A percentile compares a stretch with the other conserved stretches of the same genome.
These are phyloP conservation scores for Caenorhabditis zanzibari DNA, from an alignment of 2,888 invertebrate species.

Conservation along the genomic window DNA sequence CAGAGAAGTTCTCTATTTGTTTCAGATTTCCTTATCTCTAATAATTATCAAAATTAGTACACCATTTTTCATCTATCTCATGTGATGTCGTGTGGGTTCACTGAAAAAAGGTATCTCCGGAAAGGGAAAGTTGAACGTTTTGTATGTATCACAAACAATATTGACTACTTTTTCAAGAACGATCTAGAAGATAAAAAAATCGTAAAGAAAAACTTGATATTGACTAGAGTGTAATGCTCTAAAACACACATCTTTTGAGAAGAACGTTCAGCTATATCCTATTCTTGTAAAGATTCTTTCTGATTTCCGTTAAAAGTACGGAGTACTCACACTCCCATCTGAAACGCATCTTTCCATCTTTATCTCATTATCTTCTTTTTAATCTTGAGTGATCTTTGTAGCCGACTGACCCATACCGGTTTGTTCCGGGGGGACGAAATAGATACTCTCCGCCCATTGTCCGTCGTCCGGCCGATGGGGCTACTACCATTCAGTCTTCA, in stretches of 20 bases:
- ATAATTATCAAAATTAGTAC: background rate
- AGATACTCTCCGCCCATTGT: constrained; percentile 31
- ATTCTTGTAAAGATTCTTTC: background rate
- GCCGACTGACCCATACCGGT: constrained; percentile 55
- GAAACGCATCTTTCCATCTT: constrained; percentile 6
- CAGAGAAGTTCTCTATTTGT: background rate
- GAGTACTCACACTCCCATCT: constrained; percentile 3
- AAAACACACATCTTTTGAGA: constrained; percentile 27
- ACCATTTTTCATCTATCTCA: background rate
- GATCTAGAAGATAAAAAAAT: constrained; percentile 19
- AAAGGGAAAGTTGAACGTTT: constrained; percentile 34
- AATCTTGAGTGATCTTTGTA: constrained; percentile 42
- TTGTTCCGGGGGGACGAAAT: constrained; percentile 43
- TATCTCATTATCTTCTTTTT: constrained; percentile 6
- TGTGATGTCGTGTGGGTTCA: background rate
- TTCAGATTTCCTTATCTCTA: background rate
- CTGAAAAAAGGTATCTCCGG: constrained; percentile 13
- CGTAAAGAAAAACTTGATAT: constrained; percentile 12
- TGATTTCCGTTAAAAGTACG: background rate
- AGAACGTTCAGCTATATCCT: constrained; percentile 10
- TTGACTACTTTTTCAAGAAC: constrained; percentile 10
- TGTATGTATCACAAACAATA: constrained; percentile 20
- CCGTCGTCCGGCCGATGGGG: constrained; percentile 1
- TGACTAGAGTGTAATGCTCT: constrained; percentile 47
- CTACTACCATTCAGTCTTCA: constrained; percentile 8